Evolutionary conservation across 2,797 vertebrate genomes (phyloP), one percentile per base, ranked within the genome.

Genomic region (Cyclura pinguis): DNA sequence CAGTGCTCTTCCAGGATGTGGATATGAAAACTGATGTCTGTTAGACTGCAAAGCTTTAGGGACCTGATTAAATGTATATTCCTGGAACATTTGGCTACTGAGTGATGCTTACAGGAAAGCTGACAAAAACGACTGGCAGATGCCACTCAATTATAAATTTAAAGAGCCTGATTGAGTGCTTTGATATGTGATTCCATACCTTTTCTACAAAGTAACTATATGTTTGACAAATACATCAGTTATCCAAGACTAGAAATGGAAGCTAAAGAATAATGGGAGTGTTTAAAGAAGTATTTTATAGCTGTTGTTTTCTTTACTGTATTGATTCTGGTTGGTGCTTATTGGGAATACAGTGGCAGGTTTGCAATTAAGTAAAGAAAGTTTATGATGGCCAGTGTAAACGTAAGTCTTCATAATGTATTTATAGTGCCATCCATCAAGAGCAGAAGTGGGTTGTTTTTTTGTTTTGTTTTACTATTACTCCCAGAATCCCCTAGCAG

Each of bases 61-160:
- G 93, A 89, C 16, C 95, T 93, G 72, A 59, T 84, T 35, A 92
- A 84, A 95, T 89, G 38, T 93, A 84, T 91, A 52, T 94, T 95
- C 92, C 93, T 88, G 94, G 90, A 94, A 94, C 0, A 22, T 14
- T 69, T 80, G 59, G 24, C 87, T 47, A 92, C 59, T 88, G 24
- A 91, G 82, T 10, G 74, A 22, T 85, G 93, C 77, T 95, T 95
- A 94, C 35, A 0, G 89, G 84, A 94, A 95, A 6, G 0, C 35
- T 57, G 87, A 88, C 74, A 91, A 84, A 77, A 92, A 91, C 7
- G 86, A 91, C 47, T 35, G 80, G 90, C 88, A 94, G 92, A 95
- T 92, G 84, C 1, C 18, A 88, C 0, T 1, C 14, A 83, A 16
- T 84, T 57, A 91, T 84, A 74, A 88, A 92, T 89, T 90, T 62